Evolutionary conservation across 53 echinoderm and acorn worm species (phyloP), one percentile per base, ranked within the genome.

Genomic region (Stichopus horrens): DNA sequence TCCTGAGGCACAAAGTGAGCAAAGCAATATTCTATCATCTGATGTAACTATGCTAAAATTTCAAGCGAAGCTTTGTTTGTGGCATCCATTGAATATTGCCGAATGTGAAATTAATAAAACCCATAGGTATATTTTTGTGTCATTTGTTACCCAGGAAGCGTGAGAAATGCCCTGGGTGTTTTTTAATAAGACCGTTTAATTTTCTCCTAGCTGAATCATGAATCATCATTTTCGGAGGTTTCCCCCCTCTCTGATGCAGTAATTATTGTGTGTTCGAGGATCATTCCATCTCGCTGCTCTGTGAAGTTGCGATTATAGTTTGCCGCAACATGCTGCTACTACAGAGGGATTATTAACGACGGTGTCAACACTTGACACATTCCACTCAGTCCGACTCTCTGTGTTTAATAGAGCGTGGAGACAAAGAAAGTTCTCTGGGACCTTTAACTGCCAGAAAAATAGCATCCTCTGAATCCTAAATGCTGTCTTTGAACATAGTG

Each of bases 381-480:
- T 18, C 16, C 79, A 79, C 51, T 37, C 78, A 37, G 37, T 78
- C 53, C 0, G n/a, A n/a, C 53, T 19, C 53, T 19, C 55, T 16
- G 55, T 79, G 79, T 79, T 79, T 52, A 79, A 79, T 79, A 55
- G 79, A 55, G 52, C 79, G 9, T 79, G 54, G 13, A 54, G 18
- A 54, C 79, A 79, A 63, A 63, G 63, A 16, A 16, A 63, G 1
- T 37, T 63, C 10, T 63, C 4, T 63, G 63, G 63, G 63, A 63
- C 63, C 63, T 63, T 63, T 0, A 37, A 37, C 37, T 37, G 37
- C 37, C 37, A 37, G 37, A 37, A 37, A 37, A 37, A 37, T 37
- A 2, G 37, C 37, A 37, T 37, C 37, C 0, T 0, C 37, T 37
- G 37, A 37, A 37, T 37, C 37, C 37, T 37, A 37, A 37, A 37